Evolutionary conservation across 2,797 vertebrate species (phyloP).

Genomic region (Furcifer pardalis): DNA sequence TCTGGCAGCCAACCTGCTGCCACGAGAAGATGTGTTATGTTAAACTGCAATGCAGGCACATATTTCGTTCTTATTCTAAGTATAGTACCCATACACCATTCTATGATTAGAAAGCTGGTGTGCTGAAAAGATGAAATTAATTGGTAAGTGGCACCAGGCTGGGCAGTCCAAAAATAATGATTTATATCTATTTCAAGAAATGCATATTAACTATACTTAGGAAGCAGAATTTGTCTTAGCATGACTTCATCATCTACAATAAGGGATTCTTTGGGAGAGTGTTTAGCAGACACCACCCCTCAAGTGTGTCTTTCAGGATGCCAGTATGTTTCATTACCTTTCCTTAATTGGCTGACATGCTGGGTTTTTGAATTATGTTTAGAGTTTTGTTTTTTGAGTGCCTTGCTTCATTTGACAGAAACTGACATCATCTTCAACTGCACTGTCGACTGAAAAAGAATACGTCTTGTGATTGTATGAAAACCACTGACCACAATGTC

Average conservation of each 20-base stretch:
- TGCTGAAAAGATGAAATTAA: constrained; percentile 27
- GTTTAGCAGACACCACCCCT: constrained; percentile 44
- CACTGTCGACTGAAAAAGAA: background rate
- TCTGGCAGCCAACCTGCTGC: background rate
- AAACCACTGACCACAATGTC: constrained; percentile 42
- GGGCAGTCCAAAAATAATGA: constrained; percentile 72
- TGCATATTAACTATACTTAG: constrained; percentile 70
- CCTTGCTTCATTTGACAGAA: background rate
- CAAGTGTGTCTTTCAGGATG: constrained; percentile 56
- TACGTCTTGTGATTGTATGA: constrained; percentile 61
- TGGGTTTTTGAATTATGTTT: constrained; percentile 4
- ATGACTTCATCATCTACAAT: constrained; percentile 68
- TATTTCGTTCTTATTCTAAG: background rate
- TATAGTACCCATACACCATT: background rate
- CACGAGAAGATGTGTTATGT: background rate
- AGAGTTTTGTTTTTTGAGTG: background rate
- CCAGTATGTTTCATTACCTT: constrained; percentile 56
- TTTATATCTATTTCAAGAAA: constrained; percentile 71
- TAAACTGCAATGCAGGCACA: constrained; percentile 2
- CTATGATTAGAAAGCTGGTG: constrained; percentile 13
- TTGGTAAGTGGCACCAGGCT: constrained; percentile 2
- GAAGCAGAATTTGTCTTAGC: constrained; percentile 59
- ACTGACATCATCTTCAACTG: background rate
- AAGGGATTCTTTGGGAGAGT: constrained; percentile 41
- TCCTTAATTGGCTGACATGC: background rate